Evolutionary conservation across 2,888 invertebrate genomes (phyloP).

Genomic region (Mythimna vitellina): DNA sequence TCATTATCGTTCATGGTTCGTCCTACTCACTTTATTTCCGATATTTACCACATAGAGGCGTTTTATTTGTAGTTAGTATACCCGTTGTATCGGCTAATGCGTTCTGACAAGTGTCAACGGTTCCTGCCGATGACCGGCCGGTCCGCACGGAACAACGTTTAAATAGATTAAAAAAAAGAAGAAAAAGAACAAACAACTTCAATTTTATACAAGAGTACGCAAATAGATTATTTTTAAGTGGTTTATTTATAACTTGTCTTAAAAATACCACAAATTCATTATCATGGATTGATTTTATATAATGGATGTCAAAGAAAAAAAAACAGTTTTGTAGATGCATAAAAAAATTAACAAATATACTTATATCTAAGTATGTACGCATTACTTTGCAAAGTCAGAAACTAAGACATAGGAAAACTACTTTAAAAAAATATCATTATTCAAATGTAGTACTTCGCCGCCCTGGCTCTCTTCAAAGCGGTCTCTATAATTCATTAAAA

Average conservation of each 20-base stretch:
- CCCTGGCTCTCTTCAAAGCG: too few species aligned
- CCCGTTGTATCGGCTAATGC: conserved; percentile 60
- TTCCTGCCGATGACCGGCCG: conserved; percentile 55
- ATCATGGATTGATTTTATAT: neutral
- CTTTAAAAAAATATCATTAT: too few species aligned
- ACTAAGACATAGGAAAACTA: too few species aligned
- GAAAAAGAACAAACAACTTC: conserved; percentile 11
- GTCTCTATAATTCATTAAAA: too few species aligned
- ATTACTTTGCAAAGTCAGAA: too few species aligned
- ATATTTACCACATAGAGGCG: conserved; percentile 14
- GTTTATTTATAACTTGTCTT: conserved; percentile 34
- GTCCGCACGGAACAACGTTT: conserved; percentile 25
- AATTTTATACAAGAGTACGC: conserved; percentile 27
- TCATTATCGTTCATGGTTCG: neutral
- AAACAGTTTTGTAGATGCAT: too few species aligned
- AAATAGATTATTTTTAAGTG: conserved; percentile 32
- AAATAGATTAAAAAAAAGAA: conserved; percentile 30
- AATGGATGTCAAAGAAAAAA: too few species aligned
- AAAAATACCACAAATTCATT: neutral
- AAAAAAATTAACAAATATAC: too few species aligned
- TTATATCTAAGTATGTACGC: too few species aligned
- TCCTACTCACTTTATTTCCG: neutral
- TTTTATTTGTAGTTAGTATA: conserved; percentile 33
- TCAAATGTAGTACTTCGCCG: too few species aligned
- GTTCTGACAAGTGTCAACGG: conserved; percentile 72